Conservation (phyloP, 92 coral and sea anemone species). For the Zoanthus sociatus region DNA sequence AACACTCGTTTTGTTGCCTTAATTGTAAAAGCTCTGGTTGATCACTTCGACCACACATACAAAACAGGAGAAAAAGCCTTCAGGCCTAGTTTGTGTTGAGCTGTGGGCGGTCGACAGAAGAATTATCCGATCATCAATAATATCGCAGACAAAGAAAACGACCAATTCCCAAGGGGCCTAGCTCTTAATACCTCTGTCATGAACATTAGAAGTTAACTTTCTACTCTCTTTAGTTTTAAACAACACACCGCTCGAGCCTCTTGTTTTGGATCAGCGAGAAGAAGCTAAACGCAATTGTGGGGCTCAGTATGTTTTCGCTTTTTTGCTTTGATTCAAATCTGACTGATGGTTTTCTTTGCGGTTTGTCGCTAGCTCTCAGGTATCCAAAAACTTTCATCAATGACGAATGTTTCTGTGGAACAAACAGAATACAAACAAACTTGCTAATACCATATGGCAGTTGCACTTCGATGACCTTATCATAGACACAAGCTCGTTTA, state of each 20-base stretch:
- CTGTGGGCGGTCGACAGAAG: constrained; percentile 94
- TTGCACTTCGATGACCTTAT: constrained; percentile 10
- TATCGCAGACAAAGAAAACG: constrained; percentile 73
- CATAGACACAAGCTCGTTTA: background rate
- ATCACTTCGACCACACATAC: constrained; percentile 76
- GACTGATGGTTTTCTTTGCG: constrained; percentile 25
- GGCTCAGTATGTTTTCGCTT: background rate
- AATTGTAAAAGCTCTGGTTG: background rate
- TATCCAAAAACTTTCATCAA: constrained; percentile 71
- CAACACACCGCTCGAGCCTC: background rate
- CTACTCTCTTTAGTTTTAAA: background rate
- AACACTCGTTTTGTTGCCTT: constrained; percentile 5
- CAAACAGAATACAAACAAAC: constrained; percentile 77
- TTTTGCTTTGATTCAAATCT: background rate
- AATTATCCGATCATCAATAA: constrained; percentile 91
- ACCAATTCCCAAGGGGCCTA: constrained; percentile 75
- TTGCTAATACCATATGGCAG: constrained; percentile 17
- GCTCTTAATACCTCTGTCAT: constrained; percentile 64
- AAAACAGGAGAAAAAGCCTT: constrained; percentile 65
- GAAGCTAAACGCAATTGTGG: background rate
- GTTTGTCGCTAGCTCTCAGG: constrained; percentile 49
- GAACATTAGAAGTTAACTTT: constrained; percentile 32
- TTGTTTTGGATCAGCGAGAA: background rate
- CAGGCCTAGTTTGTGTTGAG: constrained; percentile 76
- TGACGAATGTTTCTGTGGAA: constrained; percentile 72